Base-by-base conservation (phyloP, 2,113 vertebrate species). In the Pristiophorus japonicus region DNA sequence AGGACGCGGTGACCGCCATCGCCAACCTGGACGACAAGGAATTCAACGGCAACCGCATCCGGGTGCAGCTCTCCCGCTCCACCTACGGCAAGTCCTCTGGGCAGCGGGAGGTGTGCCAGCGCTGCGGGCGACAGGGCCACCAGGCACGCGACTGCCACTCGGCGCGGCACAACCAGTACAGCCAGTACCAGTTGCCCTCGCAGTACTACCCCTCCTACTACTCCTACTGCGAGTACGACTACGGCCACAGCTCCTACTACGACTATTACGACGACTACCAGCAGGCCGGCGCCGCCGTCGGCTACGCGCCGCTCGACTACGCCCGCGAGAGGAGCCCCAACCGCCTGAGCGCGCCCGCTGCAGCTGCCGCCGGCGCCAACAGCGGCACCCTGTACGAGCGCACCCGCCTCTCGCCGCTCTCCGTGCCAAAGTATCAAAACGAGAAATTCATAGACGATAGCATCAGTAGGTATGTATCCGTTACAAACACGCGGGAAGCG, bases 131-230 rank as follows among this genome's bases (percentile, higher is more conserved):
- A n/a, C 88, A 92, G 88, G 88, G 88, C 5, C 88, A 92, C 88
- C 88, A 92, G 20, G 88, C 88, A 0, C 34, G 88, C 38, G 88
- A 92, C 65, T 92, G 88, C 88, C 88, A 92, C 34, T 92, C 88
- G 0, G 59, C 18, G 0, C 88, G 88, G 14, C 11, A 45, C n/a
- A 92, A 92, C 2, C 88, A 92, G 88, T 92, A 63, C 1, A 63
- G 18, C 34, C 88, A 63, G 59, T 92, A 92, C 88, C 88, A 92
- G 88, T 20, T 38, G 34, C 59, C 62, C 1, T 63, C 88, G 1
- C 88, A 92, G 38, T 92, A 92, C 11, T 92, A 92, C 59, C 88
- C 88, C 34, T 92, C 88, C 10, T 92, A 92, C 88, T 92, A 92
- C 22, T 65, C 88, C 5, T 92, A 92, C 12, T 92, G 65, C 88